Evolutionary conservation across 2,888 invertebrate genomes (phyloP).

Genomic region (Coelogynopora nodosa): DNA sequence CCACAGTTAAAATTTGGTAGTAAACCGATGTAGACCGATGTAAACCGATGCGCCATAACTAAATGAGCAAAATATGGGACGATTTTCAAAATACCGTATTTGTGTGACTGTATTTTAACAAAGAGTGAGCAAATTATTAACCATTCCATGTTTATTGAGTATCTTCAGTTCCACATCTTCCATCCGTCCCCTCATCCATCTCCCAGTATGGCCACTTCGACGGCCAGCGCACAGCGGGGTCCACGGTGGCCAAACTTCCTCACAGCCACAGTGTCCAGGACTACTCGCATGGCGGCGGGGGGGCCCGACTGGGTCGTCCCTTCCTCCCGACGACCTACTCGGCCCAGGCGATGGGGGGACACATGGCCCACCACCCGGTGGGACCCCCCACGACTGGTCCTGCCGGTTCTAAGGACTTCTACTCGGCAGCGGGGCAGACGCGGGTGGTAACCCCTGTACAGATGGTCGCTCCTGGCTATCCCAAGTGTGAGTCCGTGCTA

Average conservation of each 20-base stretch:
- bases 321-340: neutral
- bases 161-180: too few relatives aligned
- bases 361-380: too few relatives aligned
- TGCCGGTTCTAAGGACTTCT: too few relatives aligned
- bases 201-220: neutral
- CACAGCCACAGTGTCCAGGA: constrained; percentile 20
- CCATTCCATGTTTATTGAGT: too few relatives aligned
- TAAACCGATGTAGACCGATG: too few relatives aligned
- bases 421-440: neutral
- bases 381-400: too few relatives aligned
- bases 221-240: neutral
- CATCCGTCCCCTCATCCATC: neutral
- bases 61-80: too few relatives aligned
- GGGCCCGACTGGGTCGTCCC: neutral
- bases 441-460: neutral
- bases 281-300: neutral
- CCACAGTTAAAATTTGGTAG: too few relatives aligned
- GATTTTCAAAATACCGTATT: too few relatives aligned
- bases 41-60: too few relatives aligned
- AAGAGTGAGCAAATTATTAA: too few relatives aligned
- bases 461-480: neutral
- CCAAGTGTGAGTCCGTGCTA: neutral
- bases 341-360: neutral
- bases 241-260: neutral
- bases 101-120: too few relatives aligned